phyloP scores from a whole-genome alignment of 2,888 invertebrate genomes.

The Synanthedon vespiformis region DNA sequence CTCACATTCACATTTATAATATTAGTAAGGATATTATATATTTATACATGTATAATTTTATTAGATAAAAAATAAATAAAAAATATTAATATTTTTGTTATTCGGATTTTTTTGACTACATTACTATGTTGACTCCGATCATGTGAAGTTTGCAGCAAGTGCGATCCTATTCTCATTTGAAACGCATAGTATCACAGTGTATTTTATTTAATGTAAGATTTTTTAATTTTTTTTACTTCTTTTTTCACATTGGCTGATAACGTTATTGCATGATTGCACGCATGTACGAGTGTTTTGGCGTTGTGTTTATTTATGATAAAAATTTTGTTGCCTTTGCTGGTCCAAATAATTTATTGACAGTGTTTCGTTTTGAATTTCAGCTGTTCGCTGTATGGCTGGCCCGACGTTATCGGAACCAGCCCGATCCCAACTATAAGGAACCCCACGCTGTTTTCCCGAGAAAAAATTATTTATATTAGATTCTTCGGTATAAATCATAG shows the following conservation, averaged over 20 bases:
- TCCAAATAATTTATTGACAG: background rate
- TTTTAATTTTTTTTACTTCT: background rate
- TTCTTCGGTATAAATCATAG: background rate
- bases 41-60: no score
- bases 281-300: background rate
- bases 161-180: no score
- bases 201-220: background rate
- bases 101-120: no score
- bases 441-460: constrained; percentile 80
- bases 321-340: background rate
- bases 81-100: no score
- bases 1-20: no score
- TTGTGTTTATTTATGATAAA: no score
- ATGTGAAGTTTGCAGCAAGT: no score
- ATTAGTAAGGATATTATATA: no score
- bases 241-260: background rate
- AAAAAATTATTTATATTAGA: constrained; percentile 64
- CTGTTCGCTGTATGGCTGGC: constrained; percentile 85
- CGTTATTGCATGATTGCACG: background rate
- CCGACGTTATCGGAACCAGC: constrained; percentile 83
- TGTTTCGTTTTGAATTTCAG: constrained; percentile 46
- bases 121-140: no score
- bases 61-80: no score
- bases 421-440: constrained; percentile 79
- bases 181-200: no score